phyloP scores from a whole-genome alignment of 1,140 invertebrate species.

The Cecropterus lyciades region DNA sequence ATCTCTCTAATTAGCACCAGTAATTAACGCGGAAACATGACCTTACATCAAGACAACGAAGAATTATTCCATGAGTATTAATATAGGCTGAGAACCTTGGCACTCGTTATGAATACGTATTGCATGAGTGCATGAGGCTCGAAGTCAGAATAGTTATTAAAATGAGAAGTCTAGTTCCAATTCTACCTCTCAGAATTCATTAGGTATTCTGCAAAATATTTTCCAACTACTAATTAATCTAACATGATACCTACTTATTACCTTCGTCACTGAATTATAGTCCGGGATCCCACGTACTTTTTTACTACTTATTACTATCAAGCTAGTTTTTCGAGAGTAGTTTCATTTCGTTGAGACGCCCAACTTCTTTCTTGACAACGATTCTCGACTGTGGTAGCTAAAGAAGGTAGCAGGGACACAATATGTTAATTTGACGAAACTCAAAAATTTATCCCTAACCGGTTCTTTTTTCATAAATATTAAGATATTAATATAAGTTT shows the following conservation, averaged over 20 bases:
- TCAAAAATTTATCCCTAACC: too few species aligned
- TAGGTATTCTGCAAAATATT: background rate
- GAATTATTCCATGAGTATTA: constrained; percentile 23
- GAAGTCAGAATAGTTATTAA: constrained; percentile 8
- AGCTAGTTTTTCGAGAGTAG: too few species aligned
- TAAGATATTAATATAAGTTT: too few species aligned
- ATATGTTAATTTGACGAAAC: too few species aligned
- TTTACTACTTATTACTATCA: too few species aligned
- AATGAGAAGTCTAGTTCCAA: constrained; percentile 5
- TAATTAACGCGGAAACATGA: constrained; percentile 31
- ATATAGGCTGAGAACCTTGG: constrained; percentile 37
- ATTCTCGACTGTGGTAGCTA: too few species aligned
- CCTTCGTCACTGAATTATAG: background rate
- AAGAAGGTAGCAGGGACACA: too few species aligned
- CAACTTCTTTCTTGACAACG: too few species aligned
- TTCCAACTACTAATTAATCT: background rate
- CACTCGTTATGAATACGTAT: constrained; percentile 32
- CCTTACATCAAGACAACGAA: constrained; percentile 26
- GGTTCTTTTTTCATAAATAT: too few species aligned
- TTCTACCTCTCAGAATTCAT: background rate
- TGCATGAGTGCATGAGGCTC: constrained; percentile 6
- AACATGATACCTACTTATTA: background rate
- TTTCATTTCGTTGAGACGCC: too few species aligned
- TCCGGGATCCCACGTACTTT: too few species aligned
- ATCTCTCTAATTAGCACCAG: constrained; percentile 10